phyloP scores from a whole-genome alignment of 2,888 invertebrate species.

The Punctoribates punctum region DNA sequence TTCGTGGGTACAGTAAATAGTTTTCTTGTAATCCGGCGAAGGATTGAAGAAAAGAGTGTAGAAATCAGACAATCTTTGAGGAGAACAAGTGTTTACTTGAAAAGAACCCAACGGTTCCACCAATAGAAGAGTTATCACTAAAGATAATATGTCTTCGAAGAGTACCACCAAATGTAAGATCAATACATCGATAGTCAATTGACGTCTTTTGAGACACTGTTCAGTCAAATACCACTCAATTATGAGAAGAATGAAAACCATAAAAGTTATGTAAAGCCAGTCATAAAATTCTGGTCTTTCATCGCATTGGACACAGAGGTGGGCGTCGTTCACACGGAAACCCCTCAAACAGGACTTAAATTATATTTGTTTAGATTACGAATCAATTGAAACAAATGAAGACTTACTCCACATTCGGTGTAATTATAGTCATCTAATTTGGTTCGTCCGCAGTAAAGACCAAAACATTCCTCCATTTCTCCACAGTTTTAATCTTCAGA shows the following conservation, averaged over 20 bases:
- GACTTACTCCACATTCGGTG: conserved; percentile 68
- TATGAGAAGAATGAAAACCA: conserved; percentile 80
- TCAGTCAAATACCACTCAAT: conserved; percentile 92
- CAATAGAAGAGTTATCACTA: conserved; percentile 71
- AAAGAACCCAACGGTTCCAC: conserved; percentile 76
- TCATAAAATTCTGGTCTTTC: conserved; percentile 77
- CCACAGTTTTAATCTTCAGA: not conserved
- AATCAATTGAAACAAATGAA: not conserved
- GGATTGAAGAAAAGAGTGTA: conserved; percentile 94
- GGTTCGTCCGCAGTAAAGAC: conserved; percentile 75
- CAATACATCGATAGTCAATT: conserved; percentile 69
- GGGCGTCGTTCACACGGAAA: conserved; percentile 51
- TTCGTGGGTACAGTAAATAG: conserved; percentile 91
- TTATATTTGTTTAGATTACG: not conserved
- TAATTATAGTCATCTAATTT: conserved; percentile 63
- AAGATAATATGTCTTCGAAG: conserved; percentile 72
- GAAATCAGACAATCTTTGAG: conserved; percentile 84
- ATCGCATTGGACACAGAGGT: conserved; percentile 71
- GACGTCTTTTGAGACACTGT: conserved; percentile 59
- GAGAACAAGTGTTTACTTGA: conserved; percentile 70
- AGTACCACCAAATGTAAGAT: conserved; percentile 76
- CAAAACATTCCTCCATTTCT: conserved; percentile 63
- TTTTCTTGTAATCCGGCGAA: conserved; percentile 79
- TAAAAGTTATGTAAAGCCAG: conserved; percentile 89
- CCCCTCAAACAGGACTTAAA: conserved; percentile 35